These are phyloP conservation scores for Leistus spinibarbis DNA, from an alignment of 2,888 invertebrate species.

Conservation along the genomic window DNA sequence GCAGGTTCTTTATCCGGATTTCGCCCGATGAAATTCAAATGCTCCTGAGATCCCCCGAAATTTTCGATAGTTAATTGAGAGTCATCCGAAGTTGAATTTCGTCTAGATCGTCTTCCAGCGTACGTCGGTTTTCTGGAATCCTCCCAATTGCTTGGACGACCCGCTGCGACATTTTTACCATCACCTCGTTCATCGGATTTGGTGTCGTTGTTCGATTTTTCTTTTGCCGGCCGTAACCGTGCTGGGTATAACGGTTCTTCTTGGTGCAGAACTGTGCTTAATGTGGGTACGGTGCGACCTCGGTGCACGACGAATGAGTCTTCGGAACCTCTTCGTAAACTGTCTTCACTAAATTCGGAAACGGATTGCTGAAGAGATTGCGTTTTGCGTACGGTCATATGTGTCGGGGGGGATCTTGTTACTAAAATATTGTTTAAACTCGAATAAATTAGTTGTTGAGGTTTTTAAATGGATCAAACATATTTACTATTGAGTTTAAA, in stretches of 20 bases:
- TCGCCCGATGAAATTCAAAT: conserved; percentile 81
- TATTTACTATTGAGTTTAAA: not conserved
- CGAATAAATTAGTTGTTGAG: not conserved
- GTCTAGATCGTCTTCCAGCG: conserved; percentile 82
- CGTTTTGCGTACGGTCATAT: conserved; percentile 55
- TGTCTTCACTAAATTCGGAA: conserved; percentile 56
- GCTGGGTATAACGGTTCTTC: conserved; percentile 65
- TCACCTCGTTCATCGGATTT: conserved; percentile 72
- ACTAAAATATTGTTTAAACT: conserved; percentile 52
- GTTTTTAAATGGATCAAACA: not conserved
- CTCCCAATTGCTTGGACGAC: conserved; percentile 86
- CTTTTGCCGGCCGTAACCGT: conserved; percentile 65
- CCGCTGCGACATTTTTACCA: conserved; percentile 61
- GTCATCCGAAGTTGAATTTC: conserved; percentile 85
- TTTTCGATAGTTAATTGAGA: conserved; percentile 91
- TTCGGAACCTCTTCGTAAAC: conserved; percentile 57
- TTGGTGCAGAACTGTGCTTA: conserved; percentile 66
- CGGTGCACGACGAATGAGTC: conserved; percentile 84
- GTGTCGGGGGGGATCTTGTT: conserved; percentile 61
- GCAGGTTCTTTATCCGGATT: conserved; percentile 79
- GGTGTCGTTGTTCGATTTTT: conserved; percentile 66
- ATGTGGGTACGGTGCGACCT: conserved; percentile 77
- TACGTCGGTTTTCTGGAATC: conserved; percentile 73
- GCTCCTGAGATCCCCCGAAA: conserved; percentile 91
- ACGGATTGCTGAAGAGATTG: conserved; percentile 55